These are phyloP conservation scores for Sebastes goodei DNA, from an alignment of 2,797 vertebrate species.

Conservation along the genomic window DNA sequence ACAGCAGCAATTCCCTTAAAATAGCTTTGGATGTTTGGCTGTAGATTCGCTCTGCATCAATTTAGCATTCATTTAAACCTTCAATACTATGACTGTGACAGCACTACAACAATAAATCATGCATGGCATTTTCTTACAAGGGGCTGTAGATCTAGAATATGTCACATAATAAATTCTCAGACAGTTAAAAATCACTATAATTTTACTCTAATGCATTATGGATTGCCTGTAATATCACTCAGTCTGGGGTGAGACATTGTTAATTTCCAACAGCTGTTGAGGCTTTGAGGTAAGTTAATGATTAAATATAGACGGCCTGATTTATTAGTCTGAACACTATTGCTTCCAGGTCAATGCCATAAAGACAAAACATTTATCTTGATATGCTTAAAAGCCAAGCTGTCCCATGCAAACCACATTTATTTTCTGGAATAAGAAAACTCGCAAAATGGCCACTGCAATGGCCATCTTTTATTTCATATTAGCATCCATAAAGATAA, in stretches of 20 bases:
- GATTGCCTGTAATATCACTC: conserved; percentile 99
- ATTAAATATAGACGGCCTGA: conserved; percentile 99
- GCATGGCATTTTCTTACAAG: conserved; percentile 91
- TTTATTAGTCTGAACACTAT: conserved; percentile 99
- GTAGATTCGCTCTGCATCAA: conserved; percentile 88
- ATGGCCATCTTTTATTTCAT: conserved; percentile 71
- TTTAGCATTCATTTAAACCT: conserved; percentile 92
- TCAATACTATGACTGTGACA: conserved; percentile 91
- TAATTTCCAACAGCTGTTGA: conserved; percentile 99
- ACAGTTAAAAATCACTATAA: conserved; percentile 99
- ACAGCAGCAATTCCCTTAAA: conserved; percentile 84
- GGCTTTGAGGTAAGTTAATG: conserved; percentile 98
- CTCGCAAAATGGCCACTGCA: conserved; percentile 68
- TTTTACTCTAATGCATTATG: conserved; percentile 99
- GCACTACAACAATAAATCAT: conserved; percentile 92
- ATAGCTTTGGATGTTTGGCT: conserved; percentile 87
- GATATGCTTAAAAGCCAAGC: conserved; percentile 96
- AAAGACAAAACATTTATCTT: conserved; percentile 99
- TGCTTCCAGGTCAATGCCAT: conserved; percentile 98
- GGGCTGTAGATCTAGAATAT: conserved; percentile 94
- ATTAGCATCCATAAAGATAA: conserved; percentile 67
- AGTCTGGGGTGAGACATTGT: conserved; percentile 96
- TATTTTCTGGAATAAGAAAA: conserved; percentile 82
- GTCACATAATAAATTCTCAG: conserved; percentile 97
- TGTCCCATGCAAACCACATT: conserved; percentile 90